Evolutionary conservation across 2,888 invertebrate species (phyloP), one percentile per base, ranked within the genome.

Genomic region (Idaea straminata): DNA sequence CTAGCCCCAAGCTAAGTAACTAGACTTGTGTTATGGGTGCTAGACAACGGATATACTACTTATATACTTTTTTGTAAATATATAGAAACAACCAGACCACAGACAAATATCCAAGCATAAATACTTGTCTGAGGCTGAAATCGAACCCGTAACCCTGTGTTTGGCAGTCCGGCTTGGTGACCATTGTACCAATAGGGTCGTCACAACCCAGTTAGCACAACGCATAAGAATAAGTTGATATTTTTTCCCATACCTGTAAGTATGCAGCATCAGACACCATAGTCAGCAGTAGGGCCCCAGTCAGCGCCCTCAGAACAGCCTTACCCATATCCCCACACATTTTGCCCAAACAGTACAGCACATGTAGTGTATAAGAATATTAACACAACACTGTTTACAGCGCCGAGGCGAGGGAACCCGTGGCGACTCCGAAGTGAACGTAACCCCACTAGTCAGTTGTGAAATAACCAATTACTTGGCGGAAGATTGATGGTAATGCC

Each of bases 301-400:
- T 91, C 35, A 92, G 82, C 70, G 92, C 92, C 66, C 92, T 74
- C 77, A 92, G 72, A 47, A 92, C 92, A 0, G 92, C 92, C 71
- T 92, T 92, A 35, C 92, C 92, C 91, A 91, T 92, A 76, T 91
- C 91, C 66, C 92, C 92, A 72, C 92, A 92, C 92, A 92, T 92
- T 74, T 76, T 86, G 62, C 47, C 13, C 59, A 59, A 61, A 60
- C 61, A 63, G 36, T 61, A 64, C 61, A 67, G 25, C 64, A 61
- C 47, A 61, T 64, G 35, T 61, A 63, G 57, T 62, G 57, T 25
- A 62, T 63, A 57, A 64, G 61, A 69, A 68, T 68, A 66, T 68
- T 65, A 64, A 47, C 36, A 66, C 71, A 60, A 64, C 64, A 74
- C 72, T 69, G 70, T 64, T 47, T 7, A 10, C 7, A 47, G 13